Evolutionary conservation across 1,140 invertebrate species (phyloP), one percentile per base, ranked within the genome.

Genomic region (Tenebrio molitor): DNA sequence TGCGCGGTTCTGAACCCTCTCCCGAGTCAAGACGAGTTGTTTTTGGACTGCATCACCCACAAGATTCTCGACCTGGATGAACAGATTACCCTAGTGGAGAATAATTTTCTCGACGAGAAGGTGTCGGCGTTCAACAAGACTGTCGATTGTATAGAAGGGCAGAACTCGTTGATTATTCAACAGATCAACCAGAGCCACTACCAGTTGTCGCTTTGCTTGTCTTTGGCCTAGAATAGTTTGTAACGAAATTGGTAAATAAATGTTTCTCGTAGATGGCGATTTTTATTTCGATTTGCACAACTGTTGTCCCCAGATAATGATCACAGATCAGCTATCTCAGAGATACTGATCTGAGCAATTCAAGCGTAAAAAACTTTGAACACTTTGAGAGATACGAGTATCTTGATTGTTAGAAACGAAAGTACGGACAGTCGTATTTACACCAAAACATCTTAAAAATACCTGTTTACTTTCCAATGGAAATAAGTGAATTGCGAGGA

Each of bases 381-480:
- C 12, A 58, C 50, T 29, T 58, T 58, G 15, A 12, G 1, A 25
- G 15, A 58, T 23, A n/a, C n/a, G n/a, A n/a, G n/a, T n/a, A 66
- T 66, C 36, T 21, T 66, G 36, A 1, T 42, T 8, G 15, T 65
- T 19, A 39, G 16, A 41, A 21, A 21, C 10, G 14, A 8, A 36
- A 65, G 15, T 4, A n/a, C 15, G 16, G 19, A 39, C 33, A 19
- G 10, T 39, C 14, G 21, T 23, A 25, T 42, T 66, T 66, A 66
- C 25, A 42, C 1, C 8, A 23, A 41, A 25, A 25, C n/a, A 15
- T 15, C 8, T 19, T 25, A 42, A 44, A 41, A n/a, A n/a, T n/a
- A n/a, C n/a, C n/a, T 42, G 25, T 66, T 66, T 66, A 17, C 14
- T 65, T 42, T 66, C 12, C 6, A 34, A 34, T 64, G 16, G 7